phyloP scores from a whole-genome alignment of 1,140 invertebrate species.

The Orussus abietinus region DNA sequence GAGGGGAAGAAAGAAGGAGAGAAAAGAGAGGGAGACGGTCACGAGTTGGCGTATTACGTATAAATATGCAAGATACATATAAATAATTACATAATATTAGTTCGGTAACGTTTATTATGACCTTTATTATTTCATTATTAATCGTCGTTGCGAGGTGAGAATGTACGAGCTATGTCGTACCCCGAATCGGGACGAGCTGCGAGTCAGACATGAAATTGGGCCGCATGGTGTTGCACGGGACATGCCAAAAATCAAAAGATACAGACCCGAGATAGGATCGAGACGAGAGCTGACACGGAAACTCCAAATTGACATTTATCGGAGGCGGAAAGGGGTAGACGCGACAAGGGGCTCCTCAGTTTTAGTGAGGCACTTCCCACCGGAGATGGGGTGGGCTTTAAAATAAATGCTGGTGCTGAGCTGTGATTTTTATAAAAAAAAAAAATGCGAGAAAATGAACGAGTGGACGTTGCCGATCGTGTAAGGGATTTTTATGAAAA shows the following conservation, averaged over 20 bases:
- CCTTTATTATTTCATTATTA: conserved; percentile 39
- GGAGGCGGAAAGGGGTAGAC: conserved; percentile 5
- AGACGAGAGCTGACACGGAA: conserved; percentile 10
- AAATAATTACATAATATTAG: conserved; percentile 41
- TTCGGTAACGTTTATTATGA: conserved; percentile 38
- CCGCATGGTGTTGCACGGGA: conserved; percentile 34
- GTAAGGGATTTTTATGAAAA: conserved; percentile 40
- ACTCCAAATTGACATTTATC: conserved; percentile 12
- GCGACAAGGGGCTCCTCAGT: conserved; percentile 31
- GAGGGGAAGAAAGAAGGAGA: conserved; percentile 11
- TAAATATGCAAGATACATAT: conserved; percentile 21
- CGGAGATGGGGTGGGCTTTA: conserved; percentile 41
- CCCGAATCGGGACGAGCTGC: too few species aligned
- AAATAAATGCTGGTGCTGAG: conserved; percentile 49
- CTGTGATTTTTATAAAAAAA: conserved; percentile 50
- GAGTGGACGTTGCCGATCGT: conserved; percentile 14
- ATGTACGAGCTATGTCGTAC: conserved; percentile 20
- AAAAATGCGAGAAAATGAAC: conserved; percentile 14
- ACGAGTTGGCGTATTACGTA: conserved; percentile 26
- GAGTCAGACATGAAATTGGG: conserved; percentile 16
- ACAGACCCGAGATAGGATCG: conserved; percentile 10
- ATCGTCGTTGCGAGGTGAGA: conserved; percentile 25
- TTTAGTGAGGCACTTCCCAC: conserved; percentile 37
- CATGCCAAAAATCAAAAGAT: conserved; percentile 42
- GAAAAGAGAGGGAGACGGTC: conserved; percentile 12